phyloP scores from a whole-genome alignment of 2,888 invertebrate species.

The Chymomyza caudatula region DNA sequence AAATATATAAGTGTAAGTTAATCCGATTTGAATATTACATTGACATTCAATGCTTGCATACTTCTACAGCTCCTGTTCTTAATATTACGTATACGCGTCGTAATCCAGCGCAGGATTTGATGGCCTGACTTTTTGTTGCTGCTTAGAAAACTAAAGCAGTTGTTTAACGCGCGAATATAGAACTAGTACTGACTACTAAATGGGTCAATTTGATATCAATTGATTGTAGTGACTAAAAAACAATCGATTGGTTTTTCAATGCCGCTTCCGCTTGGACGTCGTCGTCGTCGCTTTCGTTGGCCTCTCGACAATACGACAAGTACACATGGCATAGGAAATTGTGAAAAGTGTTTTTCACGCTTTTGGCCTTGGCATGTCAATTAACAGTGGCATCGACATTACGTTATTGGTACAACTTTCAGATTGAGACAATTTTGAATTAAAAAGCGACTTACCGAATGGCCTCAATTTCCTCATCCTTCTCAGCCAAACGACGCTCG shows the following conservation, averaged over 20 bases:
- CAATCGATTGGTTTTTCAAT: slow-evolving; percentile 54
- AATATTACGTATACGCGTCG: slow-evolving; percentile 12
- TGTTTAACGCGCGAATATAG: slow-evolving; percentile 63
- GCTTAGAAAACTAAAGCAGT: slow-evolving; percentile 46
- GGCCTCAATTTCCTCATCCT: slow-evolving; percentile 98
- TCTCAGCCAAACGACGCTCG: slow-evolving; percentile 97
- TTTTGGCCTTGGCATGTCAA: slow-evolving; percentile 27
- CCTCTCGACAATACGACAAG: neutral
- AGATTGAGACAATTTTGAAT: neutral
- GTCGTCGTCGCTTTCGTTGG: slow-evolving; percentile 50
- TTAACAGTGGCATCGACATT: neutral
- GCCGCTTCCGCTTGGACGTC: slow-evolving; percentile 39
- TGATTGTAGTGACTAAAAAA: slow-evolving; percentile 35
- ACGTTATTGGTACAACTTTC: neutral
- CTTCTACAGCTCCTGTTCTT: slow-evolving; percentile 18
- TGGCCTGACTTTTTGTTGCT: slow-evolving; percentile 2
- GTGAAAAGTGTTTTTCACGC: slow-evolving; percentile 14
- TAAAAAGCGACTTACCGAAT: slow-evolving; percentile 94
- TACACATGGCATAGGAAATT: slow-evolving; percentile 31
- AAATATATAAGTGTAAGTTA: slow-evolving; percentile 14
- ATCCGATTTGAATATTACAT: neutral
- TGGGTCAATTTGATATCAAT: slow-evolving; percentile 70
- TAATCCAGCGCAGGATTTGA: slow-evolving; percentile 22
- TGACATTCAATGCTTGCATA: slow-evolving; percentile 15
- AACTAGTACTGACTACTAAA: slow-evolving; percentile 71